phyloP scores from a whole-genome alignment of 2,797 vertebrate genomes.

The Choloepus didactylus region DNA sequence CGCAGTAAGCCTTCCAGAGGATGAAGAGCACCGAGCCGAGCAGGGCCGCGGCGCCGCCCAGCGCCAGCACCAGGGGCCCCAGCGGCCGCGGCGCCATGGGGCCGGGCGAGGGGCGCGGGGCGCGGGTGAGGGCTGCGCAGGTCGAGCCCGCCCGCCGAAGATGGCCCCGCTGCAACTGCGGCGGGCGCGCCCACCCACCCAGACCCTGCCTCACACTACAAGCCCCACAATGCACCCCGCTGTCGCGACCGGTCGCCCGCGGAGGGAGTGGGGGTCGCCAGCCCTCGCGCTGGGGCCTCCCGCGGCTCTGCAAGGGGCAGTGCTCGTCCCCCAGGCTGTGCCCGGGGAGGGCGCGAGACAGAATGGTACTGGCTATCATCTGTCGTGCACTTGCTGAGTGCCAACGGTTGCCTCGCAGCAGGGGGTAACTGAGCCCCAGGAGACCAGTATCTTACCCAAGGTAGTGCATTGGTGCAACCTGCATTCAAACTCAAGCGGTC shows the following conservation, averaged over 20 bases:
- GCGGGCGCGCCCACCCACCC: slow-evolving; percentile 69
- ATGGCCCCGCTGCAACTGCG: slow-evolving; percentile 64
- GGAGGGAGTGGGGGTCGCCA: accelerated
- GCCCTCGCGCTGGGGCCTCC: accelerated
- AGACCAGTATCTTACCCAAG: not conserved
- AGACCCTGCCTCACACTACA: slow-evolving; percentile 54
- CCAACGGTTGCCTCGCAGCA: not conserved
- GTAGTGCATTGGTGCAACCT: not conserved
- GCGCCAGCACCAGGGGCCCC: slow-evolving; percentile 90
- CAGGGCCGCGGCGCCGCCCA: slow-evolving; percentile 92
- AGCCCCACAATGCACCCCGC: slow-evolving; percentile 81
- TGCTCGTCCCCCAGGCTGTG: accelerated
- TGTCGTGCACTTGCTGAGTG: not conserved
- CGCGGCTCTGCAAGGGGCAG: accelerated
- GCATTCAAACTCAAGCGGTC: not conserved
- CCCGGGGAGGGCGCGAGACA: accelerated
- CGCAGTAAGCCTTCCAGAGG: slow-evolving; percentile 90
- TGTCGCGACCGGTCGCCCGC: not conserved
- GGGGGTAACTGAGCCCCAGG: not conserved
- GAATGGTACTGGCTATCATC: not conserved
- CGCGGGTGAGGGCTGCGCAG: accelerated
- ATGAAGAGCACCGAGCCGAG: slow-evolving; percentile 93
- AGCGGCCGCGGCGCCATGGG: slow-evolving; percentile 83
- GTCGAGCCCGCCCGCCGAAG: not conserved
- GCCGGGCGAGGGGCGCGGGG: not conserved